Conservation (phyloP, 1,140 invertebrate species). For the Calycopis cecrops region DNA sequence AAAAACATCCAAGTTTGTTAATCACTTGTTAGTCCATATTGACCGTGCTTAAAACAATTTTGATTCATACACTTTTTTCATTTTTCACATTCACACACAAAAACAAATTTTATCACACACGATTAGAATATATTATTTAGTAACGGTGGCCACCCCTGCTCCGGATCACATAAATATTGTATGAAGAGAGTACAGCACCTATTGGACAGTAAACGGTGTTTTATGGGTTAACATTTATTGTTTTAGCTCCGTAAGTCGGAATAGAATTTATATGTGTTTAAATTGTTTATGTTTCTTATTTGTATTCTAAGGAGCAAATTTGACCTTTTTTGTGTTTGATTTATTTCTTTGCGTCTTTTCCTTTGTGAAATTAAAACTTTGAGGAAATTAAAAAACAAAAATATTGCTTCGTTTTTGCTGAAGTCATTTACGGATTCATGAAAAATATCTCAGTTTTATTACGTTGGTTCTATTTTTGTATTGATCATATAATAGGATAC, state of each 20-base stretch:
- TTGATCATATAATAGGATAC: no score
- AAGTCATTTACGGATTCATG: no score
- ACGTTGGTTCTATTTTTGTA: no score
- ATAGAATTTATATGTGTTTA: conserved; percentile 41
- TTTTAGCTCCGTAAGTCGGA: conserved; percentile 48
- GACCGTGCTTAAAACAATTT: no score
- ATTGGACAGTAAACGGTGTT: conserved; percentile 58
- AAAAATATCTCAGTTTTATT: no score
- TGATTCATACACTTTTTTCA: no score
- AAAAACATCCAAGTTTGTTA: no score
- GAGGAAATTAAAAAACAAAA: no score
- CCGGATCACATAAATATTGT: conserved; percentile 54
- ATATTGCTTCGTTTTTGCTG: no score
- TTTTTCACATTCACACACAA: no score
- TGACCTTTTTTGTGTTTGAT: neutral
- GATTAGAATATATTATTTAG: neutral
- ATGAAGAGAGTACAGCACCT: conserved; percentile 51
- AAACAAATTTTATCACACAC: no score
- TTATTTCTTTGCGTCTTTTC: neutral
- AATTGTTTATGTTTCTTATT: conserved; percentile 38
- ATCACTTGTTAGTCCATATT: no score
- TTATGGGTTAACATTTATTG: conserved; percentile 64
- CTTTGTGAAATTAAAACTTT: neutral
- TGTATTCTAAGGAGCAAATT: neutral
- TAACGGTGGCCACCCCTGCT: neutral